A percentile compares a stretch with the other conserved stretches of the same genome.
phyloP scores from a whole-genome alignment of 2,797 vertebrate genomes.

The Luscinia luscinia region DNA sequence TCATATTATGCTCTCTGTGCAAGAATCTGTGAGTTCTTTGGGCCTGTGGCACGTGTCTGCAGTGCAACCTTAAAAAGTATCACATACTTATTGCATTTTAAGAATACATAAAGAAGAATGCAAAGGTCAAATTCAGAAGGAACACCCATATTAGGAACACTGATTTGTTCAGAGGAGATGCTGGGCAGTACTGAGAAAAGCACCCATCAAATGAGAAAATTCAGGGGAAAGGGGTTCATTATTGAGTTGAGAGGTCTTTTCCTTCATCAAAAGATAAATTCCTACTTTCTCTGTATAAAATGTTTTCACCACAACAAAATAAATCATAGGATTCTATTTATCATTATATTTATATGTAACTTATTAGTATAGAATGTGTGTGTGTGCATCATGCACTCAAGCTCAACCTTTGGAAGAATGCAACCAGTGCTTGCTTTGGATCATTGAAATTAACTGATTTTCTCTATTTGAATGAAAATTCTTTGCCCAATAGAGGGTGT shows the following conservation, averaged over 20 bases:
- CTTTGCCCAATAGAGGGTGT: constrained; percentile 51
- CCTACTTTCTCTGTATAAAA: neutral
- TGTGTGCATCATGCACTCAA: neutral
- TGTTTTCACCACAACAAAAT: too few species aligned
- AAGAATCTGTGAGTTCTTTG: neutral
- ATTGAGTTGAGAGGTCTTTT: neutral
- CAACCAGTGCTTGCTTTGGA: neutral
- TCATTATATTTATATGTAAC: neutral
- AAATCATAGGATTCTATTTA: too few species aligned
- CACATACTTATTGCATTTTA: neutral
- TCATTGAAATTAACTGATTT: neutral
- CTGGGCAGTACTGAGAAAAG: neutral
- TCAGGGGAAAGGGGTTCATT: neutral
- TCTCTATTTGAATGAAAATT: neutral
- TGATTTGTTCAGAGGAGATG: neutral
- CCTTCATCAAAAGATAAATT: neutral
- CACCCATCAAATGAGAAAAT: neutral
- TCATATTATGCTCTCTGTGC: neutral
- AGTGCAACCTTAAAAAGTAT: neutral
- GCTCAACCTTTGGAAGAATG: neutral
- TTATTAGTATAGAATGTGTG: neutral
- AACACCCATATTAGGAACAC: neutral
- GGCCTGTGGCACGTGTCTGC: neutral
- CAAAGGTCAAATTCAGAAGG: neutral
- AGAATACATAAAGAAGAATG: neutral